phyloP scores from a whole-genome alignment of 2,113 vertebrate species.

The Prochilodus magdalenae region DNA sequence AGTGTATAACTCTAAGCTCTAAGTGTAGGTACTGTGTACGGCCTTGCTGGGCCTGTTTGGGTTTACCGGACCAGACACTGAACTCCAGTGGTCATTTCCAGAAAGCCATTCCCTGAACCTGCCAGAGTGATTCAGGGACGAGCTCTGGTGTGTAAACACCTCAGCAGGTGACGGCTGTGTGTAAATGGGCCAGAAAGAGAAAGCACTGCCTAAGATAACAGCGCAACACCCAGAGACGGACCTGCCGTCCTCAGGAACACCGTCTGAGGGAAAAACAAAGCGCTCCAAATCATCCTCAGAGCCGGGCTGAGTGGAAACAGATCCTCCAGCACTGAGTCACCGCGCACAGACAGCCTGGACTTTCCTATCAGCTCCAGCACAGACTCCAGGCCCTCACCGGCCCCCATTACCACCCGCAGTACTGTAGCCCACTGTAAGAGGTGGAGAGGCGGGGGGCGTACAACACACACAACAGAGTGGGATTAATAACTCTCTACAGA shows the following conservation, averaged over 20 bases:
- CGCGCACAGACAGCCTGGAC: slow-evolving; percentile 17
- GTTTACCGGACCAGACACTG: slow-evolving; percentile 21
- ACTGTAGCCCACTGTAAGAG: too few relatives aligned
- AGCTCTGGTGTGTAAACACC: slow-evolving; percentile 26
- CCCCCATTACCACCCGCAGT: too few relatives aligned
- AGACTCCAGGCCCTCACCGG: background rate
- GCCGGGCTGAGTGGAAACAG: slow-evolving; percentile 40
- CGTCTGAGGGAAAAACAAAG: slow-evolving; percentile 5
- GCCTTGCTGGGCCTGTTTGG: slow-evolving; percentile 20
- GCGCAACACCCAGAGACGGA: slow-evolving; percentile 1
- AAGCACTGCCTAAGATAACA: slow-evolving; percentile 50
- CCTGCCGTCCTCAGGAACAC: slow-evolving; percentile 25
- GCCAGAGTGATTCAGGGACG: slow-evolving; percentile 26
- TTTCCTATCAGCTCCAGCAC: slow-evolving; percentile 29
- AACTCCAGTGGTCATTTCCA: slow-evolving; percentile 40
- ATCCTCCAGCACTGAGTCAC: slow-evolving; percentile 44
- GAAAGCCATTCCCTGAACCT: slow-evolving; percentile 34
- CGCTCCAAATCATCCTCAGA: slow-evolving; percentile 36
- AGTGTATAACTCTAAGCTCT: too few relatives aligned
- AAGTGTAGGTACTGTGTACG: background rate
- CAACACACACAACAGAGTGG: too few relatives aligned
- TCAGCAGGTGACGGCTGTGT: slow-evolving; percentile 51
- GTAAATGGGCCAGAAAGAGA: slow-evolving; percentile 7
- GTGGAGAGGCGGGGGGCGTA: too few relatives aligned
- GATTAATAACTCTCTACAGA: too few relatives aligned